Percentiles rank a stretch among this genome's conserved stretches.
Conservation (phyloP, 2,113 vertebrate genomes). For the Lampris incognitus region DNA sequence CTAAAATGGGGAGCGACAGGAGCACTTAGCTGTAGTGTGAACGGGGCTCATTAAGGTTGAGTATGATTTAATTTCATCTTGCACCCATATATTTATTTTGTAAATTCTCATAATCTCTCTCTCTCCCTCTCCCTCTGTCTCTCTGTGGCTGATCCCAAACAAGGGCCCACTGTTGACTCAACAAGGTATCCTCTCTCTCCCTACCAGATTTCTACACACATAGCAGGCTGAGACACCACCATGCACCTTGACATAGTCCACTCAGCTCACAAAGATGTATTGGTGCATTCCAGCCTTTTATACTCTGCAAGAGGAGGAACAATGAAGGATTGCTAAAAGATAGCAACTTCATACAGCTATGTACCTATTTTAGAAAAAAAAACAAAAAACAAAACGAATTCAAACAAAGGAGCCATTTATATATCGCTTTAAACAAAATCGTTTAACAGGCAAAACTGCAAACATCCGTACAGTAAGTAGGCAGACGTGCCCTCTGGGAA, state of each 20-base stretch:
- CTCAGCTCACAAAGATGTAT: conserved; percentile 21
- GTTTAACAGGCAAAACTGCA: not conserved
- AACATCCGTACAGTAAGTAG: not conserved
- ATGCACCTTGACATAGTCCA: not conserved
- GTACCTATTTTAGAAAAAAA: not conserved
- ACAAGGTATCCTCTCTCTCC: not conserved
- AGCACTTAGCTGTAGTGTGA: too few relatives aligned
- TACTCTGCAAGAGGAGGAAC: not conserved
- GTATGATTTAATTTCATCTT: too few relatives aligned
- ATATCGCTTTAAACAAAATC: too few relatives aligned
- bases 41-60: too few relatives aligned
- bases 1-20: too few relatives aligned
- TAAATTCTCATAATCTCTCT: conserved; percentile 1
- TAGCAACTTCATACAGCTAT: not conserved
- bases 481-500: not conserved
- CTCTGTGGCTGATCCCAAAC: not conserved
- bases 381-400: not conserved
- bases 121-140: not conserved
- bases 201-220: not conserved
- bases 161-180: conserved; percentile 12
- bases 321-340: not conserved
- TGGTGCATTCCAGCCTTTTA: conserved; percentile 30
- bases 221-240: not conserved
- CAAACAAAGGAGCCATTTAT: too few relatives aligned
- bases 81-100: not conserved